A percentile compares a stretch with the other conserved stretches of the same genome.
Evolutionary conservation across 2,113 vertebrate genomes (phyloP).

Genomic region (Prionailurus bengalensis): DNA sequence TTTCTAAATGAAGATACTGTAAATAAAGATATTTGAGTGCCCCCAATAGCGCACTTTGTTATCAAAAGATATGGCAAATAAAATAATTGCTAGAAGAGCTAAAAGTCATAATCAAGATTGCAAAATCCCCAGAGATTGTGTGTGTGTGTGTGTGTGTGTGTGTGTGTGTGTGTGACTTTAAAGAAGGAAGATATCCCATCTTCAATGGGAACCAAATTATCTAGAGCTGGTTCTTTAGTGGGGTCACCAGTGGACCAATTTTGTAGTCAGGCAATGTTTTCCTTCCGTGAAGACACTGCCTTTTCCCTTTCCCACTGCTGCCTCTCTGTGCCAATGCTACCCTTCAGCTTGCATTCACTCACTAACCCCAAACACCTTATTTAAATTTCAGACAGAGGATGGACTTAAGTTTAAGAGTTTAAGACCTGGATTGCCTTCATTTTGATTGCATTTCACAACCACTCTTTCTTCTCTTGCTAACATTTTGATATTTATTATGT

Average conservation of each 20-base stretch:
- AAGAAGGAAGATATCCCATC: background rate
- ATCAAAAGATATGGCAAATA: background rate
- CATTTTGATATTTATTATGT: background rate
- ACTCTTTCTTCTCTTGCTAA: background rate
- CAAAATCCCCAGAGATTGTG: background rate
- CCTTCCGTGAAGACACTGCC: background rate
- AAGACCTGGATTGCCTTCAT: background rate
- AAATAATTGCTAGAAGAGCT: background rate
- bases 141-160: background rate
- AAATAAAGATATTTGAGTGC: background rate
- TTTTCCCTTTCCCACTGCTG: background rate
- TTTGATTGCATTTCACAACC: background rate
- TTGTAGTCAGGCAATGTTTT: background rate
- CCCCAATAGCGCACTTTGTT: background rate
- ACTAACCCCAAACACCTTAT: background rate
- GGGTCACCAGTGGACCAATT: background rate
- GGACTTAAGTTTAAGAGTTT: background rate
- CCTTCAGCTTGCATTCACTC: background rate
- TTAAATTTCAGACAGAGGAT: background rate
- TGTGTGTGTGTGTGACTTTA: background rate
- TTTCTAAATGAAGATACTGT: slow-evolving; percentile 15
- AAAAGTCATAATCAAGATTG: background rate
- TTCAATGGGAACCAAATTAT: slow-evolving; percentile 33
- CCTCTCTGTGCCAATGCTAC: background rate
- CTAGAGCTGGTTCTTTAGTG: background rate